phyloP scores from a whole-genome alignment of 2,888 invertebrate species.

The Monoplex corrugatus region DNA sequence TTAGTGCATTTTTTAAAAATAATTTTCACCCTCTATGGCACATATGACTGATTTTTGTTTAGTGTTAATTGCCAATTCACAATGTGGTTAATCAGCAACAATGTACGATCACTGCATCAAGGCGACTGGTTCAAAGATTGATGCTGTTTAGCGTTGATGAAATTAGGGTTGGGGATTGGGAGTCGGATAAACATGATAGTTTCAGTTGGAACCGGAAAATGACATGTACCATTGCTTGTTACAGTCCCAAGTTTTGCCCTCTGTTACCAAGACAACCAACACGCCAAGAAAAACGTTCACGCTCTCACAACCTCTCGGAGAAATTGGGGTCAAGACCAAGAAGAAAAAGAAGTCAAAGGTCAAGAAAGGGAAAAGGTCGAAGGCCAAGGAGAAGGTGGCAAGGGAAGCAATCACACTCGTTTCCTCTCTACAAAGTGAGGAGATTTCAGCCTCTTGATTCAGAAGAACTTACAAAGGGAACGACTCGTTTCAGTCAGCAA shows the following conservation, averaged over 20 bases:
- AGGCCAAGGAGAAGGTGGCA: too few relatives aligned
- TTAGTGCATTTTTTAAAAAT: too few relatives aligned
- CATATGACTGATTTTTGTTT: too few relatives aligned
- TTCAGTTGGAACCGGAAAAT: background rate
- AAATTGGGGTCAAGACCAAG: conserved; percentile 32
- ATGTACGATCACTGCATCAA: background rate
- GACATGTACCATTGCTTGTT: background rate
- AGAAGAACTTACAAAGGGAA: background rate
- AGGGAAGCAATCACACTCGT: conserved; percentile 24
- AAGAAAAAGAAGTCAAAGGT: background rate
- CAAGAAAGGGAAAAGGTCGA: background rate
- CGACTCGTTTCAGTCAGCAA: background rate
- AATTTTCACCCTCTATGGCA: too few relatives aligned
- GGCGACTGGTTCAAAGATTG: background rate
- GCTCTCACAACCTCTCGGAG: conserved; percentile 27
- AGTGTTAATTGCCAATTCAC: background rate
- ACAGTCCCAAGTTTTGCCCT: background rate
- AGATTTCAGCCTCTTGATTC: too few relatives aligned
- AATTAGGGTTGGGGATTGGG: too few relatives aligned
- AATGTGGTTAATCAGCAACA: too few relatives aligned
- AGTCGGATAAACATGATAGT: background rate
- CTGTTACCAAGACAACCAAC: background rate
- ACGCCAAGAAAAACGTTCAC: background rate
- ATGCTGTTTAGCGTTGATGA: too few relatives aligned
- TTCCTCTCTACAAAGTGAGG: background rate